Evolutionary conservation across 2,113 vertebrate species (phyloP), one percentile per base, ranked within the genome.

Genomic region (Hippocampus zosterae): DNA sequence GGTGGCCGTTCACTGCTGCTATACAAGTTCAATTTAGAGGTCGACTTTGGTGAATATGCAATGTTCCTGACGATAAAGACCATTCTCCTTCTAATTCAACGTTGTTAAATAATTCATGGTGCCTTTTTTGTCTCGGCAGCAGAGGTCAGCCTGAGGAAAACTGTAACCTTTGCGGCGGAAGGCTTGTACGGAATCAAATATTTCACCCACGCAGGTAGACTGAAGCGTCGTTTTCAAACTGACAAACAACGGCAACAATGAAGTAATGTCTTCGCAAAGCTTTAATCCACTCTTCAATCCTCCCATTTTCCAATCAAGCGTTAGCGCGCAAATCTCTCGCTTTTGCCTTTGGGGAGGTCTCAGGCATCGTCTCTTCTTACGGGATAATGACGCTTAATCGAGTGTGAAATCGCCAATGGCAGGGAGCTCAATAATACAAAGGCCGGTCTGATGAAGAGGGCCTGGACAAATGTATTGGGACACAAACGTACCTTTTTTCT

Each of bases 221-320:
- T 15, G 56, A 59, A 16, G 56, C 16, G 5, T 59, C 9, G 23
- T 29, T 60, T 25, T 13, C 55, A 57, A 55, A 25, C 23, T 25
- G n/a, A 25, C 52, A 55, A 55, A n/a, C 52, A 55, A 55, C 21
- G 23, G 19, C 52, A 56, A 56, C 53, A 25, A 56, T 25, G 46
- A 48, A 48, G 13, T 18, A 7, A 7, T 16, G 55, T 57, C 25
- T 55, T 52, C 5, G 52, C n/a, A 27, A 57, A 15, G 23, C 55
- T 57, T 57, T 57, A 57, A 57, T 57, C 55, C 55, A 12, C 55
- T 57, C 55, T 13, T 25, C 55, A 56, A 25, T 56, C 53, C n/a
- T 56, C 53, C 25, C 50, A 6, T 52, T 2, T 19, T 23, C 19
- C 52, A 55, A 55, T 21, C 19, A n/a, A 23, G 52, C 21, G 52